Percentiles rank a stretch among this genome's conserved stretches.
phyloP scores from a whole-genome alignment of 2,888 invertebrate genomes.

The Orthosia incerta region DNA sequence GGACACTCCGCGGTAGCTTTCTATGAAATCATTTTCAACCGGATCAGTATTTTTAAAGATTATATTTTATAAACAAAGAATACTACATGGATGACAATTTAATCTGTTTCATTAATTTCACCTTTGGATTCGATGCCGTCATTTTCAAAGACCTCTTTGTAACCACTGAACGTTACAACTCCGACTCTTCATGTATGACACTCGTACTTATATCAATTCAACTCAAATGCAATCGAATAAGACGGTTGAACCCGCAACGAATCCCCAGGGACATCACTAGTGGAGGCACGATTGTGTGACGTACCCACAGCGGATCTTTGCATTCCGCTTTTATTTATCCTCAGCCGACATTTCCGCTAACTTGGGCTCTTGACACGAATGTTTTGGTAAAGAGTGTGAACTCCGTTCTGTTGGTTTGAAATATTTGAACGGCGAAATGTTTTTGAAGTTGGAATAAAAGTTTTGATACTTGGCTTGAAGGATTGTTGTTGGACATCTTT shows the following conservation, averaged over 20 bases:
- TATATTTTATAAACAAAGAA: no score
- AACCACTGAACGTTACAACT: conserved; percentile 11
- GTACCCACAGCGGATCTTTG: conserved; percentile 63
- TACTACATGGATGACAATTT: no score
- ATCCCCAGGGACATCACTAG: conserved; percentile 66
- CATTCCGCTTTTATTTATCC: conserved; percentile 73
- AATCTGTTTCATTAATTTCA: not conserved
- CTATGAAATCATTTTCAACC: no score
- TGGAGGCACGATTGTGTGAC: conserved; percentile 58
- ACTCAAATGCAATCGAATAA: conserved; percentile 40
- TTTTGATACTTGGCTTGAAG: conserved; percentile 36
- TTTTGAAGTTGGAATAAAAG: conserved; percentile 47
- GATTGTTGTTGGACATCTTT: conserved; percentile 36
- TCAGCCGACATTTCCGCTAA: conserved; percentile 65
- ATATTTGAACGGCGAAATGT: conserved; percentile 72
- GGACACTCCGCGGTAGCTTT: no score
- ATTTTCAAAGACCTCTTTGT: not conserved
- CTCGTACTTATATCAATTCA: conserved; percentile 24
- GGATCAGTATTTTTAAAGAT: no score
- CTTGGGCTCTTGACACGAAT: conserved; percentile 72
- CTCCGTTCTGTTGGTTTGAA: conserved; percentile 72
- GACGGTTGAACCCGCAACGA: conserved; percentile 61
- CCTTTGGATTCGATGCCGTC: not conserved
- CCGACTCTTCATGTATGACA: not conserved
- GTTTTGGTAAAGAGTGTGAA: conserved; percentile 74